These are phyloP conservation scores for Heliothis virescens DNA, from an alignment of 1,140 invertebrate genomes.

Conservation along the genomic window DNA sequence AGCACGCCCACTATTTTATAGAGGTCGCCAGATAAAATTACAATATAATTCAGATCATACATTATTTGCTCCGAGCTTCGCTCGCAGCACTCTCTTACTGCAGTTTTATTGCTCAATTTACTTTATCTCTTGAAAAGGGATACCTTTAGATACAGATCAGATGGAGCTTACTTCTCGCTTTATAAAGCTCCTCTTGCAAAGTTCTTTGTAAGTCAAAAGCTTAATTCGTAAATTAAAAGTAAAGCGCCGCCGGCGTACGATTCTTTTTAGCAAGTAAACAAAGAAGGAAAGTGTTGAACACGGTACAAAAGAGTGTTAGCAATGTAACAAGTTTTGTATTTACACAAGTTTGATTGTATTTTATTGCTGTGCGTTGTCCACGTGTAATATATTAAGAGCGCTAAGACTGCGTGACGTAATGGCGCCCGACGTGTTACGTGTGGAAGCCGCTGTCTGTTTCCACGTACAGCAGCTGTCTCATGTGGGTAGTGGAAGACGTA, in stretches of 20 bases:
- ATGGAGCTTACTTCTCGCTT: neutral
- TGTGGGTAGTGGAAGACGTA: too few species aligned
- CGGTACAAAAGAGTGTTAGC: neutral
- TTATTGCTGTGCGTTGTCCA: neutral
- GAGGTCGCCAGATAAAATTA: slow-evolving; percentile 28
- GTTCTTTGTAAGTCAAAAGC: slow-evolving; percentile 15
- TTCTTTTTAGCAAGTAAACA: slow-evolving; percentile 6
- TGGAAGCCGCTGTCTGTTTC: too few species aligned
- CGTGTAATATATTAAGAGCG: neutral
- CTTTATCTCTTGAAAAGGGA: slow-evolving; percentile 10
- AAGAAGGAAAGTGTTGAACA: slow-evolving; percentile 1
- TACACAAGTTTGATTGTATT: slow-evolving; percentile 7
- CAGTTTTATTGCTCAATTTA: slow-evolving; percentile 28
- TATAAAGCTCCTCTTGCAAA: slow-evolving; percentile 8
- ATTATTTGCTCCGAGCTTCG: neutral
- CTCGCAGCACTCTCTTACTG: neutral
- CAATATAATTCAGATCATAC: slow-evolving; percentile 8
- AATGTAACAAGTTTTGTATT: neutral
- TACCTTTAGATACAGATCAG: neutral
- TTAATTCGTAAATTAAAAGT: slow-evolving; percentile 14
- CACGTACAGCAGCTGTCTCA: too few species aligned
- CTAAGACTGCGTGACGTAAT: too few species aligned
- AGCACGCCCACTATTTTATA: slow-evolving; percentile 17
- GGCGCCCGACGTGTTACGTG: too few species aligned
- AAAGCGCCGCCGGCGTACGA: too few species aligned